Evolutionary conservation across 92 coral and sea anemone genomes (phyloP).

Genomic region (Muricea muricata): DNA sequence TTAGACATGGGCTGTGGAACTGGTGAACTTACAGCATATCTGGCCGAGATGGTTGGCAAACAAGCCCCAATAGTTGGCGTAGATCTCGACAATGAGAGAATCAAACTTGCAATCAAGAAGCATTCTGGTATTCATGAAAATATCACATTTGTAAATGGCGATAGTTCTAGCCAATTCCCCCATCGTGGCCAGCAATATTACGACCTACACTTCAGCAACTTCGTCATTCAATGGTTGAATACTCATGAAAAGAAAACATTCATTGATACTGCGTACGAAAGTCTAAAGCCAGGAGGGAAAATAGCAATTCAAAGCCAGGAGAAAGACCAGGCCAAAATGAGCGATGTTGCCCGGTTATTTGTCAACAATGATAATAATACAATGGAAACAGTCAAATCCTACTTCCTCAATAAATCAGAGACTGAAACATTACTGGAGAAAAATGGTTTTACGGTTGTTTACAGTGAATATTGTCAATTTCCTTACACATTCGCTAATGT

Average conservation of each 20-base stretch:
- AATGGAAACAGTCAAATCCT: not conserved
- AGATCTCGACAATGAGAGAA: not conserved
- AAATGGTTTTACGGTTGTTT: not conserved
- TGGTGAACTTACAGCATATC: not conserved
- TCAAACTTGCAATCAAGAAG: not conserved
- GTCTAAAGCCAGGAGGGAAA: not conserved
- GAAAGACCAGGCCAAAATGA: not conserved
- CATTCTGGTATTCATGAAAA: not conserved
- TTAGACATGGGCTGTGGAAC: conserved; percentile 3
- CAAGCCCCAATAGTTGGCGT: not conserved
- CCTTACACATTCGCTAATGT: not conserved
- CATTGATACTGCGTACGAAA: not conserved
- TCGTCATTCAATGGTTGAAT: not conserved
- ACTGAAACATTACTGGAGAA: not conserved
- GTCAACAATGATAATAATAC: not conserved
- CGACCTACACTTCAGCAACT: not conserved
- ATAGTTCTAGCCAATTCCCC: not conserved
- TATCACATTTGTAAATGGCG: not conserved
- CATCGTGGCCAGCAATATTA: not conserved
- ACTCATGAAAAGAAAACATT: not conserved
- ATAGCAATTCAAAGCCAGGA: not conserved
- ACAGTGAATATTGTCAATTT: not conserved
- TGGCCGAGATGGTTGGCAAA: not conserved
- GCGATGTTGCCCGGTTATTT: not conserved
- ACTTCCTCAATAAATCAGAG: not conserved